phyloP scores from a whole-genome alignment of 1,140 invertebrate species.

The Anoplophora glabripennis region DNA sequence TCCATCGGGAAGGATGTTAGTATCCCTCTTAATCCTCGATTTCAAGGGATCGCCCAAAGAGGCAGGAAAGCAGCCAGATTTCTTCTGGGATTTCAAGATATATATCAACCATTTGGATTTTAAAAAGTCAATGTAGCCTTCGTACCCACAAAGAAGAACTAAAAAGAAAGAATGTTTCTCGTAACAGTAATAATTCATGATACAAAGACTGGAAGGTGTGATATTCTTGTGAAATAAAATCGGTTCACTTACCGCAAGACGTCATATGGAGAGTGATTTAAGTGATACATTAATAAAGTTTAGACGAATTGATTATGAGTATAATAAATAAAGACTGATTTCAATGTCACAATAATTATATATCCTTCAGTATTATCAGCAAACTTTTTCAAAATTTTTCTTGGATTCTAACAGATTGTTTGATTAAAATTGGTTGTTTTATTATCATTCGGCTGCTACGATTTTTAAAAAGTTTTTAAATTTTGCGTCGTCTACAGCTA shows the following conservation, averaged over 20 bases:
- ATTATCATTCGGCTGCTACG: no score
- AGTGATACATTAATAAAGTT: no score
- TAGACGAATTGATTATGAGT: background rate
- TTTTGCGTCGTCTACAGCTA: no score
- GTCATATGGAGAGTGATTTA: no score
- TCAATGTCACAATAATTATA: background rate
- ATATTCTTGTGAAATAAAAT: no score
- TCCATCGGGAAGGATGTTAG: constrained; percentile 32
- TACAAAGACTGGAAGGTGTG: no score
- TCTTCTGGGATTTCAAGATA: constrained; percentile 33
- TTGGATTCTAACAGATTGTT: no score
- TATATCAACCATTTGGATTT: constrained; percentile 26
- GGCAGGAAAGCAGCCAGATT: constrained; percentile 33
- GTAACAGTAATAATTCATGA: background rate
- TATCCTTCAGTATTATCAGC: background rate
- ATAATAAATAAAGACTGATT: background rate
- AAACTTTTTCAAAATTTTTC: constrained; percentile 6
- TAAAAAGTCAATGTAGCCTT: constrained; percentile 37
- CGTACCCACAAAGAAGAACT: constrained; percentile 39
- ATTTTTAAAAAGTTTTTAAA: no score
- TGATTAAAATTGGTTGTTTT: no score
- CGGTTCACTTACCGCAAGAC: no score
- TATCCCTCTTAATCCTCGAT: constrained; percentile 23
- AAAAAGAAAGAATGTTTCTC: constrained; percentile 14
- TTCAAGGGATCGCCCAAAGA: constrained; percentile 13